A percentile compares a stretch with the other conserved stretches of the same genome.
These are phyloP conservation scores for Trachelus tabidus DNA, from an alignment of 2,888 invertebrate species.

Conservation along the genomic window DNA sequence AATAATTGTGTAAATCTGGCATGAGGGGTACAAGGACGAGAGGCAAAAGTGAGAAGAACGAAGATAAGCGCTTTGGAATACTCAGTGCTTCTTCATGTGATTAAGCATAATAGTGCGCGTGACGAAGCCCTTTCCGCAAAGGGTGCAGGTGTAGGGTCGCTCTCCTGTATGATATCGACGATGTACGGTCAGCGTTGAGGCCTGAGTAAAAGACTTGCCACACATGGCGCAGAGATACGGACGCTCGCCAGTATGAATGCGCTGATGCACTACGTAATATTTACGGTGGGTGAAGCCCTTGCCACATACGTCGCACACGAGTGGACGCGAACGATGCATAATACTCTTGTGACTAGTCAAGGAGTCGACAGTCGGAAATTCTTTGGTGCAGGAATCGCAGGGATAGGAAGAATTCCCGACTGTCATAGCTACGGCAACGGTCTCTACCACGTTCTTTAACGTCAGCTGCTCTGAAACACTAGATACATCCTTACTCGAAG, in stretches of 20 bases:
- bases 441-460: slow-evolving; percentile 12
- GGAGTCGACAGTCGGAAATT: slow-evolving; percentile 55
- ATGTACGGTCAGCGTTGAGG: slow-evolving; percentile 62
- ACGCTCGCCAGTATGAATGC: slow-evolving; percentile 66
- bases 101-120: slow-evolving; percentile 65
- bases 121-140: slow-evolving; percentile 64
- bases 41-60: not conserved
- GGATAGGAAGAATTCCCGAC: slow-evolving; percentile 37
- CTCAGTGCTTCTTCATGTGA: slow-evolving; percentile 64
- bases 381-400: slow-evolving; percentile 60
- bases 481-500: not conserved
- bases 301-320: slow-evolving; percentile 64
- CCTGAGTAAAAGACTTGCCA: slow-evolving; percentile 63
- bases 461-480: not conserved
- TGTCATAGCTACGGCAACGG: not conserved
- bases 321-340: slow-evolving; percentile 57
- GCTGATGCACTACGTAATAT: slow-evolving; percentile 63
- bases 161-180: slow-evolving; percentile 64
- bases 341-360: slow-evolving; percentile 57
- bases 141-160: slow-evolving; percentile 62
- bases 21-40: too few relatives aligned
- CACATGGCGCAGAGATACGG: slow-evolving; percentile 67
- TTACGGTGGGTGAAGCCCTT: slow-evolving; percentile 64
- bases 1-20: too few relatives aligned
- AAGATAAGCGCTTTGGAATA: not conserved